Conservation (phyloP, 1,140 invertebrate genomes). For the Ostrea denselamellosa region DNA sequence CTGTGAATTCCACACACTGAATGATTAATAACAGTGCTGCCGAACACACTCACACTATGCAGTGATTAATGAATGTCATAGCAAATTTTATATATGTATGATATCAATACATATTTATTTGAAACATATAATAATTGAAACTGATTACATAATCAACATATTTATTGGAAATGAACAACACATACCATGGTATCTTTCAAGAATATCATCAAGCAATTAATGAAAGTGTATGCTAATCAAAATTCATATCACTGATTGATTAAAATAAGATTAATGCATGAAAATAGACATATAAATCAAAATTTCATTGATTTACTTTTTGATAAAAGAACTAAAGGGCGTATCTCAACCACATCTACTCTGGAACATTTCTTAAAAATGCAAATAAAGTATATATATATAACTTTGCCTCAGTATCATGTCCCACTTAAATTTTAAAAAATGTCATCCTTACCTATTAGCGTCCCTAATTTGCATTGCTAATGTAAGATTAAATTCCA, state of each 20-base stretch:
- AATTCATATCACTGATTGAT: neutral
- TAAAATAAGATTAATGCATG: neutral
- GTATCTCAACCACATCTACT: no score
- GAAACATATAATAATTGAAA: neutral
- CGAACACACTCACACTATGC: neutral
- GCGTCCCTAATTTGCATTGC: neutral
- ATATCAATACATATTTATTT: neutral
- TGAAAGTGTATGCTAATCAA: neutral
- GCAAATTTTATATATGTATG: neutral
- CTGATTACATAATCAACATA: neutral
- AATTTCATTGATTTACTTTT: neutral
- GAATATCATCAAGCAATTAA: neutral
- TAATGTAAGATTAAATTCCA: neutral
- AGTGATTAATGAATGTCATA: neutral
- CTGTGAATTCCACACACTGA: neutral
- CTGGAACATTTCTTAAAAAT: no score
- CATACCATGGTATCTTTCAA: neutral
- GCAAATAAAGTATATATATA: no score
- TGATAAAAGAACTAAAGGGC: no score
- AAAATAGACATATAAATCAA: slow-evolving; percentile 16
- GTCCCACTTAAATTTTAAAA: no score
- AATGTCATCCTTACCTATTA: neutral
- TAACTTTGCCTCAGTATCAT: no score
- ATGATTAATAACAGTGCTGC: neutral
- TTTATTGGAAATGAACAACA: neutral